phyloP scores from a whole-genome alignment of 2,797 vertebrate species.

The Gallinago nigripennis region DNA sequence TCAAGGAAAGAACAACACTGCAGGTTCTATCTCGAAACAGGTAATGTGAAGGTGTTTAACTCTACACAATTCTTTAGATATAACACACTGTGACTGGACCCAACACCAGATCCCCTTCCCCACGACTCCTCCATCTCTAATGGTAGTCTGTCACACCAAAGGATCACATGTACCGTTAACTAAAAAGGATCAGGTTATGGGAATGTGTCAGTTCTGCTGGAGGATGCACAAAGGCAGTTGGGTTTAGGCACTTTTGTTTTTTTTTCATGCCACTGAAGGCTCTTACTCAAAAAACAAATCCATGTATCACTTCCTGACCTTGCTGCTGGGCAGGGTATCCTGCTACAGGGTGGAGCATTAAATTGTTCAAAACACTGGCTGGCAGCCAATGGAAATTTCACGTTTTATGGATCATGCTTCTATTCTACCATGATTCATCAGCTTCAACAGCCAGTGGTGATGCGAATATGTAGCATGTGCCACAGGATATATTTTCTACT shows the following conservation, averaged over 20 bases:
- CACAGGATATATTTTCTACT: not conserved
- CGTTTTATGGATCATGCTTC: constrained; percentile 43
- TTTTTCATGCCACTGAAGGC: constrained; percentile 65
- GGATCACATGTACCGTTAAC: not conserved
- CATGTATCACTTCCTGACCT: constrained; percentile 76
- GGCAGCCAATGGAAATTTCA: constrained; percentile 73
- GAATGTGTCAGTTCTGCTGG: not conserved
- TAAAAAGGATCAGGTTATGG: not conserved
- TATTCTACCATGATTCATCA: constrained; percentile 42
- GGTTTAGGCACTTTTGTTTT: constrained; percentile 62
- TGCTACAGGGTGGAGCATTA: constrained; percentile 80
- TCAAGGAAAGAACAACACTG: not conserved
- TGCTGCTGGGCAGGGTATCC: constrained; percentile 82
- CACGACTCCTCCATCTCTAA: not conserved
- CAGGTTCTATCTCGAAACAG: not conserved
- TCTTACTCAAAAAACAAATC: constrained; percentile 74
- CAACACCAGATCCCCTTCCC: not conserved
- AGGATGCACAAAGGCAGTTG: not conserved
- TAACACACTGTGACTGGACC: not conserved
- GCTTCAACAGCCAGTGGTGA: not conserved
- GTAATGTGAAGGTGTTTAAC: not conserved
- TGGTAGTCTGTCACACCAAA: not conserved
- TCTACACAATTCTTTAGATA: not conserved
- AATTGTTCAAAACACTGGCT: constrained; percentile 74
- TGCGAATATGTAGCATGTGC: not conserved